A percentile compares a stretch with the other conserved stretches of the same genome.
Evolutionary conservation across 2,797 vertebrate genomes (phyloP).

Genomic region (Novumbra hubbsi): DNA sequence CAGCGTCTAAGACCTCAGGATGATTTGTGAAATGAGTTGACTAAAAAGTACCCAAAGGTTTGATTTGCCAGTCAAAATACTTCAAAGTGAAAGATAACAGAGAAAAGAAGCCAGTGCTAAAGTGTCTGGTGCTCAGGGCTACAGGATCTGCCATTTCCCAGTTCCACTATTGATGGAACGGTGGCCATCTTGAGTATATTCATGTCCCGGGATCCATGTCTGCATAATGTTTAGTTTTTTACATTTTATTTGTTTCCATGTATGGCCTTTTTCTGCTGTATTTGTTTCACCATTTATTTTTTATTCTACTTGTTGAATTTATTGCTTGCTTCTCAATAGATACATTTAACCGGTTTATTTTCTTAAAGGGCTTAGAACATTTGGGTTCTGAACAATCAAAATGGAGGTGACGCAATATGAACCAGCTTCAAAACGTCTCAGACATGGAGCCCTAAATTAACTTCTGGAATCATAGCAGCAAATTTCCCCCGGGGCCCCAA

Average conservation of each 20-base stretch:
- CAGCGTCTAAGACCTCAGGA: not conserved
- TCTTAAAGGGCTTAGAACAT: too few relatives aligned
- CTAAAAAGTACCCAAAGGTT: conserved; percentile 34
- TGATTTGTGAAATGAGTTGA: not conserved
- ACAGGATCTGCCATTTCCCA: conserved; percentile 69
- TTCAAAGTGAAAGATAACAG: conserved; percentile 47
- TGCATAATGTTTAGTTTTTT: too few relatives aligned
- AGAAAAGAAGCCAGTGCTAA: conserved; percentile 40
- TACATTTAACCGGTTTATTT: too few relatives aligned
- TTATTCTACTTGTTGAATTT: too few relatives aligned
- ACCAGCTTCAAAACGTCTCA: too few relatives aligned
- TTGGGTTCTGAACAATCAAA: not conserved
- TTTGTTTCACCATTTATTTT: too few relatives aligned
- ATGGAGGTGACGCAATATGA: not conserved
- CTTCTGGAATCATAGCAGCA: too few relatives aligned
- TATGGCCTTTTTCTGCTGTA: too few relatives aligned
- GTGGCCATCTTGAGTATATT: conserved; percentile 62
- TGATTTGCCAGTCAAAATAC: conserved; percentile 46
- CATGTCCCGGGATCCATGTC: not conserved
- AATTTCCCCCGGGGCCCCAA: too few relatives aligned
- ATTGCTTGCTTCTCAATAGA: too few relatives aligned
- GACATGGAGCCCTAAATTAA: too few relatives aligned
- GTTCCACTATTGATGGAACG: conserved; percentile 72
- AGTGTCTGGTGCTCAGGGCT: conserved; percentile 54
- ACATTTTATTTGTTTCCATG: too few relatives aligned